A percentile compares a stretch with the other conserved stretches of the same genome.
These are phyloP conservation scores for Sylvilagus bachmani DNA, from an alignment of 2,113 vertebrate genomes.

Conservation along the genomic window DNA sequence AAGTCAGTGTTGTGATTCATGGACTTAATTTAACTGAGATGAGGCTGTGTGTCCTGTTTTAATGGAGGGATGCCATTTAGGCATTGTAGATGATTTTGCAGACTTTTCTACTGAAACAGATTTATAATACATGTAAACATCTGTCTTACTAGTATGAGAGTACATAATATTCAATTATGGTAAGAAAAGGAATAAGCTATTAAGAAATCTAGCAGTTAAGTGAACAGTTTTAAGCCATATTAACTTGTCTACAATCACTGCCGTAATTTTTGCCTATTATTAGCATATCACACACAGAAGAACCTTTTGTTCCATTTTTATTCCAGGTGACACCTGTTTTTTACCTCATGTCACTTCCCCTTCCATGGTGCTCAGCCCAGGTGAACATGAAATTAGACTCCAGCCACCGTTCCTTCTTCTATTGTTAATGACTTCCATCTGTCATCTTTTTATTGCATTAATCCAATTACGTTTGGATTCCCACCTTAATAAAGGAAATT, in stretches of 20 bases:
- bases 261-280: not conserved
- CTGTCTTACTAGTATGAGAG: not conserved
- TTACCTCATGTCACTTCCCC: not conserved
- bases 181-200: not conserved
- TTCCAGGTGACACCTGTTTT: not conserved
- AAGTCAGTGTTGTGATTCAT: not conserved
- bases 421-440: slow-evolving; percentile 59
- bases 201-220: not conserved
- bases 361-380: not conserved
- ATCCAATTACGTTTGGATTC: slow-evolving; percentile 27
- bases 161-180: not conserved
- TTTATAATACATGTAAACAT: slow-evolving; percentile 17
- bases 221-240: not conserved
- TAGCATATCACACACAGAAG: not conserved
- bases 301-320: not conserved
- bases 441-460: slow-evolving; percentile 64
- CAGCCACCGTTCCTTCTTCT: not conserved
- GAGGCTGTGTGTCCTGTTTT: not conserved
- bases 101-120: not conserved
- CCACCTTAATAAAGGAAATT: not conserved
- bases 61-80: not conserved
- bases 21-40: not conserved
- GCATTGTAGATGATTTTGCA: not conserved
- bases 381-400: not conserved
- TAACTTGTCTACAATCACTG: not conserved